Evolutionary conservation across 2,797 vertebrate genomes (phyloP).

Genomic region (Trichosurus vulpecula): DNA sequence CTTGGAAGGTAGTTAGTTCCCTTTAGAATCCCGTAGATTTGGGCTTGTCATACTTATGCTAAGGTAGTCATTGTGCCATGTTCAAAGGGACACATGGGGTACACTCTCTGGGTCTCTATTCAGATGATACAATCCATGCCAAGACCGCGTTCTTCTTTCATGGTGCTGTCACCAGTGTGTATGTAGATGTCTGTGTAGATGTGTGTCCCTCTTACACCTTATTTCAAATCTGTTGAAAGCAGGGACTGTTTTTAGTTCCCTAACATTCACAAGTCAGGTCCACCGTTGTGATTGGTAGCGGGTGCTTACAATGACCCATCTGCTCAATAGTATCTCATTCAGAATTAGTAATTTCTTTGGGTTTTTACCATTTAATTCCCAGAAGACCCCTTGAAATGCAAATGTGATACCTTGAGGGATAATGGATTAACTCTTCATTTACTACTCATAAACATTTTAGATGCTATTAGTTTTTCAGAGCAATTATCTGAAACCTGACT

Average conservation of each 20-base stretch:
- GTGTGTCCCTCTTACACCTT: background rate
- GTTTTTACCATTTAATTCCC: background rate
- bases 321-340: background rate
- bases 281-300: background rate
- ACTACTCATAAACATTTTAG: background rate
- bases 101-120: background rate
- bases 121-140: background rate
- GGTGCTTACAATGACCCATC: background rate
- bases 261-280: background rate
- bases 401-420: background rate
- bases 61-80: background rate
- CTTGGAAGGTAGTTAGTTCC: background rate
- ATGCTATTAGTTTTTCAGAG: background rate
- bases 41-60: background rate
- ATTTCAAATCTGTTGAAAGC: background rate
- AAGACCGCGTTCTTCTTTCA: background rate
- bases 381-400: background rate
- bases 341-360: background rate
- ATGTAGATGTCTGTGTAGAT: background rate
- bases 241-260: background rate
- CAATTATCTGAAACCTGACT: conserved; percentile 17
- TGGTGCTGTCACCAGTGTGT: background rate
- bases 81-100: background rate
- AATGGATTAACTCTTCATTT: background rate
- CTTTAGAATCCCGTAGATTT: background rate